phyloP scores from a whole-genome alignment of 2,113 vertebrate genomes.

The Bombycilla garrulus region DNA sequence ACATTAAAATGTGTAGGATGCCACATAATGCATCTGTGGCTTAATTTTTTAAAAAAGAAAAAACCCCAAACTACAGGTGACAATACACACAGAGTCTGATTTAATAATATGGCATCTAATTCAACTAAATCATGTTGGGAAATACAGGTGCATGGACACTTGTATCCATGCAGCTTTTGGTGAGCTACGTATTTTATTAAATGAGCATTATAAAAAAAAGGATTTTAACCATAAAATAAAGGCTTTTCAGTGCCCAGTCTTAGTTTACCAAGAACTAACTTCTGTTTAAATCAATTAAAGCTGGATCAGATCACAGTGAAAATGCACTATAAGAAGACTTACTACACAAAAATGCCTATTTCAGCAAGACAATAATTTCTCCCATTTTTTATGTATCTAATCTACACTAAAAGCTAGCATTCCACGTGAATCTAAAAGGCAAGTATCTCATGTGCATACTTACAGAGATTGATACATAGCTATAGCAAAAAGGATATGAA shows the following conservation, averaged over 20 bases:
- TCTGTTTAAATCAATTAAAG: neutral
- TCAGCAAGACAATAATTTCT: neutral
- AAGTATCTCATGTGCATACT: neutral
- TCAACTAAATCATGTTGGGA: neutral
- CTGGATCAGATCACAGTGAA: neutral
- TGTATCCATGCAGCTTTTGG: neutral
- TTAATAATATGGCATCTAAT: neutral
- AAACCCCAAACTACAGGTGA: neutral
- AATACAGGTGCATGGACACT: neutral
- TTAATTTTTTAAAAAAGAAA: neutral
- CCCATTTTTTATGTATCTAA: neutral
- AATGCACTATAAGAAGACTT: neutral
- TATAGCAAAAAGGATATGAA: conserved; percentile 85
- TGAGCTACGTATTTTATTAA: neutral
- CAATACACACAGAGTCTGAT: neutral
- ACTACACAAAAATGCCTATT: neutral
- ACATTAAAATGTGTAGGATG: neutral
- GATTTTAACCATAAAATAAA: neutral
- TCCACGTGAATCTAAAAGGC: neutral
- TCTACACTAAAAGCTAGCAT: neutral
- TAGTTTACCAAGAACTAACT: neutral
- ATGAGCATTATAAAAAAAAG: neutral
- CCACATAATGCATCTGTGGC: neutral
- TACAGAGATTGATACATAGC: neutral
- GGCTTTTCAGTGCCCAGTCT: neutral